phyloP scores from a whole-genome alignment of 2,797 vertebrate species.

The Nasua narica region DNA sequence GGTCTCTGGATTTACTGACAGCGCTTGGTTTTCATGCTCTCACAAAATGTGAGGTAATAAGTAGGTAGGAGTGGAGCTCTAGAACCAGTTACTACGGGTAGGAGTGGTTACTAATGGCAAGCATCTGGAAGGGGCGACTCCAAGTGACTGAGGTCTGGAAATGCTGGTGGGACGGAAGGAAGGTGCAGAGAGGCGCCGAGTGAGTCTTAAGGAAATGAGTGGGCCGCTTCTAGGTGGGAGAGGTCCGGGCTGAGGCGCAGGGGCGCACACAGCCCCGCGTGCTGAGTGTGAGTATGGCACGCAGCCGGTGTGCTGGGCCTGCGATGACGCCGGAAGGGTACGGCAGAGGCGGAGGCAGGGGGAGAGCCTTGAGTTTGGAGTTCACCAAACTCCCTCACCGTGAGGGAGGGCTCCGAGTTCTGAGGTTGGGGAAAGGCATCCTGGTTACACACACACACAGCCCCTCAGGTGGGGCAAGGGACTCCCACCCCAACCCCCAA shows the following conservation, averaged over 20 bases:
- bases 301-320: neutral
- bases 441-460: neutral
- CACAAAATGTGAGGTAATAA: neutral
- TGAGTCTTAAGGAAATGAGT: neutral
- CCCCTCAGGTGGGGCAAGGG: neutral
- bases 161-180: neutral
- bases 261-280: neutral
- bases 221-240: neutral
- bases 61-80: neutral
- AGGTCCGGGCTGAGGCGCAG: neutral
- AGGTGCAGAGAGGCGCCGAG: neutral
- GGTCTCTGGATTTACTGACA: neutral
- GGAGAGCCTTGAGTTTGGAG: neutral
- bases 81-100: neutral
- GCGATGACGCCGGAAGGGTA: neutral
- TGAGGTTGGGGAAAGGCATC: neutral
- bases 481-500: neutral
- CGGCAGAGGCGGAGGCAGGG: neutral
- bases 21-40: neutral
- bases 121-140: neutral
- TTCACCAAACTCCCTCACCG: too few relatives aligned
- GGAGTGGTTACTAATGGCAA: neutral
- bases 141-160: neutral
- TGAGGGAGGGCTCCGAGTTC: neutral
- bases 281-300: neutral